phyloP scores from a whole-genome alignment of 2,113 vertebrate genomes.

The Neolamprologus sp. region DNA sequence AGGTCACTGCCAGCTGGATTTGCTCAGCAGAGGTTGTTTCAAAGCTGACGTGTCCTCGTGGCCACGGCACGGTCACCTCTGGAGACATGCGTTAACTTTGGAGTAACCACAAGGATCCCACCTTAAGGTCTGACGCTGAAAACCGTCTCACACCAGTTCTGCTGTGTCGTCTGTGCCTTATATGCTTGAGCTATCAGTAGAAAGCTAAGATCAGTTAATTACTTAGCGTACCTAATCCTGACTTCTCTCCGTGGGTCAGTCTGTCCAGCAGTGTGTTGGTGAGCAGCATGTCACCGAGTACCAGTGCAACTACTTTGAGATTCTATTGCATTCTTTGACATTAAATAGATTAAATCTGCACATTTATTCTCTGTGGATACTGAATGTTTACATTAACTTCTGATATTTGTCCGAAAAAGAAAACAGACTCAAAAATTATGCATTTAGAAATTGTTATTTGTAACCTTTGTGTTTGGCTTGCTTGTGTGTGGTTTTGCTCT shows the following conservation, averaged over 20 bases:
- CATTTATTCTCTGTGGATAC: not conserved
- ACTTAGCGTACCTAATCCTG: not conserved
- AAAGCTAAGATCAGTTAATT: not conserved
- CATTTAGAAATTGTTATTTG: not conserved
- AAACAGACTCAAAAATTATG: not conserved
- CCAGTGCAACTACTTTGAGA: not conserved
- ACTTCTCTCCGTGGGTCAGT: not conserved
- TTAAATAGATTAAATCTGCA: not conserved
- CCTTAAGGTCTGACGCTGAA: accelerated
- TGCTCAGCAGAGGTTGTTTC: not conserved
- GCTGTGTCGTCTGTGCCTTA: accelerated
- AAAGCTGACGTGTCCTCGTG: not conserved
- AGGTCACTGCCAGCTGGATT: not conserved
- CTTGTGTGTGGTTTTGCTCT: not conserved
- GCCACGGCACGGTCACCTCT: not conserved
- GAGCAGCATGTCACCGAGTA: not conserved
- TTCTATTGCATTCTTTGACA: accelerated
- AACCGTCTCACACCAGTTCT: not conserved
- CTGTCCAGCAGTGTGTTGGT: not conserved
- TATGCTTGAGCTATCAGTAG: not conserved
- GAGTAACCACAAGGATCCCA: not conserved
- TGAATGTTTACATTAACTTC: not conserved
- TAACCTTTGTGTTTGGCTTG: not conserved
- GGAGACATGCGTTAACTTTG: accelerated
- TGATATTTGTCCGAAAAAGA: not conserved